phyloP scores from a whole-genome alignment of 37 sponge, comb jelly and placozoan species.

The Agelas oroides region DNA sequence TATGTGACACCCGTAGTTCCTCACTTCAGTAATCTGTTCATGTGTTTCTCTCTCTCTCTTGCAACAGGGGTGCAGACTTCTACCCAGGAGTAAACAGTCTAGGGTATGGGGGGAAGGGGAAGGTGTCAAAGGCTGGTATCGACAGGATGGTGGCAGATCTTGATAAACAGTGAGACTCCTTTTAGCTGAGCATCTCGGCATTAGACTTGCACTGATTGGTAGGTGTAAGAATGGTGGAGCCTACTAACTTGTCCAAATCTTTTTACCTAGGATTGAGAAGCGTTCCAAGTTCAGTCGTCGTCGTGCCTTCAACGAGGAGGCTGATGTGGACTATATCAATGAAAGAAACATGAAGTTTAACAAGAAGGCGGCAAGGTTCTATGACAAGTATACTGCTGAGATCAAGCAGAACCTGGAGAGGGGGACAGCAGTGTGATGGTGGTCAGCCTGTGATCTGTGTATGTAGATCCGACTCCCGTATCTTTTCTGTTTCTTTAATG shows the following conservation, averaged over 20 bases:
- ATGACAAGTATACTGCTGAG: conserved; percentile 96
- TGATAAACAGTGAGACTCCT: conserved; percentile 80
- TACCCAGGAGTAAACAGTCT: conserved; percentile 84
- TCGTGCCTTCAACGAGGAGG: conserved; percentile 75
- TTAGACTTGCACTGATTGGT: too few relatives aligned
- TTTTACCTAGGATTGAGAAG: conserved; percentile 68
- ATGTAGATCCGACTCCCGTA: too few relatives aligned
- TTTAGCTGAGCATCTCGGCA: too few relatives aligned
- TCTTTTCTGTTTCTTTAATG: too few relatives aligned
- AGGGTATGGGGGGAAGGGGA: conserved; percentile 44
- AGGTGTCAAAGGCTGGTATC: conserved; percentile 69
- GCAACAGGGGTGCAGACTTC: conserved; percentile 62
- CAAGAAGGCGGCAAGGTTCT: conserved; percentile 94
- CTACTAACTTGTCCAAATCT: too few relatives aligned
- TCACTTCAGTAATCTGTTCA: too few relatives aligned
- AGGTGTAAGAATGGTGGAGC: too few relatives aligned
- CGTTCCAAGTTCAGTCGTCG: conserved; percentile 92
- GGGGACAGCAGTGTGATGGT: conserved; percentile 93
- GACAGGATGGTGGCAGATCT: conserved; percentile 95
- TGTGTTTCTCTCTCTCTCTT: too few relatives aligned
- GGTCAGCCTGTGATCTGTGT: neutral
- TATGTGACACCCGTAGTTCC: too few relatives aligned
- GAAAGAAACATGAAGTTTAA: conserved; percentile 98
- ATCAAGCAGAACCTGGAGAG: conserved; percentile 98
- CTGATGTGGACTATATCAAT: conserved; percentile 98